Base-by-base conservation (phyloP, 1,140 invertebrate species). In the Sesamia nonagrioides region DNA sequence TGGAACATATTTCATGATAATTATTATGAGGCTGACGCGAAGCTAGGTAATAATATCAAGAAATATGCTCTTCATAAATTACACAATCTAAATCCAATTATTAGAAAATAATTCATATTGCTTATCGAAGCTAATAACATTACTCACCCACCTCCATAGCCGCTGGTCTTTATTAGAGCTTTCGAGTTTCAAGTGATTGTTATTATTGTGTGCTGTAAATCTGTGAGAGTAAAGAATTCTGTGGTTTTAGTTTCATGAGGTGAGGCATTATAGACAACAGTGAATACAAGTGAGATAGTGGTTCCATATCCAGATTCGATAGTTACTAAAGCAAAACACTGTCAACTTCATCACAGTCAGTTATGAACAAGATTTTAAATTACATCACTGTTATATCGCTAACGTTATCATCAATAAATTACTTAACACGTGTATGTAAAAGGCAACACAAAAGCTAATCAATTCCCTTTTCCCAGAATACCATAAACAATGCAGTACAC, bases 51-150 rank as follows among this genome's bases (percentile, higher is more conserved):
- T 66, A 66, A 66, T 66, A 66, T 66, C 61, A 66, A 37, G 37
- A 66, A 66, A 66, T 66, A 66, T 66, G 61, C 42, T 37, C 61
- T 40, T 42, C 61, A 66, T 66, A 66, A 66, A 66, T 66, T 66
- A 17, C 37, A 66, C 61, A 66, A 66, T 66, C 61, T 66, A 66
- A 66, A 66, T 18, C 61, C 61, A 66, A 66, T 66, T 66, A 42
- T 17, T 66, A 42, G 61, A 66, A 42, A 42, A 66, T 66, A 66
- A 66, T 42, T 66, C 61, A 66, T 18, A 42, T 40, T 5, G 61
- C 8, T 17, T 17, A 9, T 66, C 61, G 61, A 66, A 42, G 21
- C 61, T 66, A 42, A 42, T 66, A 66, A 42, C 21, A 33, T 66
- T 66, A 42, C 42, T 66, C 27, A 37, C 35, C 35, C 35, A n/a